phyloP scores from a whole-genome alignment of 2,797 vertebrate species.

The Loris lydekkerianus region DNA sequence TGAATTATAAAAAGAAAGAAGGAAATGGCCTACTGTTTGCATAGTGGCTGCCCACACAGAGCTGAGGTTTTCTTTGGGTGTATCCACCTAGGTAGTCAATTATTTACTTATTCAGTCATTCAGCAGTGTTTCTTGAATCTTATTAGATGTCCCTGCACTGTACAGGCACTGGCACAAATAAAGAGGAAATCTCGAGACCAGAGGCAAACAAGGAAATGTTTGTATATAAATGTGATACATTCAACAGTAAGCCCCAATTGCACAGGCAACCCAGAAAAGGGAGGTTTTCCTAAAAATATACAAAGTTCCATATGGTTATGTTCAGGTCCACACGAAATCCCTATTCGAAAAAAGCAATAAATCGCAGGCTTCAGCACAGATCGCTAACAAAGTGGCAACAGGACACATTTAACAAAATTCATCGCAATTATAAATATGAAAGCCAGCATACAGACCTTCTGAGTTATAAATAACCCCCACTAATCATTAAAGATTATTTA shows the following conservation, averaged over 20 bases:
- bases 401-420: neutral
- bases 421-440: slow-evolving; percentile 1
- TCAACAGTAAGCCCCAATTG: neutral
- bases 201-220: neutral
- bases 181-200: slow-evolving; percentile 2
- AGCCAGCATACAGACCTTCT: neutral
- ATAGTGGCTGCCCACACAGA: neutral
- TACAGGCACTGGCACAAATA: neutral
- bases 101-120: neutral
- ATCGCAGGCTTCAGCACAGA: neutral
- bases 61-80: neutral
- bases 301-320: neutral
- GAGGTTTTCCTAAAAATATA: neutral
- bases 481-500: slow-evolving; percentile 26
- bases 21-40: neutral
- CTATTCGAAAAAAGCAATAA: neutral
- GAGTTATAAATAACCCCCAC: slow-evolving; percentile 55
- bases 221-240: neutral
- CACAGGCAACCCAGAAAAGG: neutral
- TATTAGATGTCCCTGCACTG: neutral
- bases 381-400: slow-evolving; percentile 35
- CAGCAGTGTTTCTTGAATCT: slow-evolving; percentile 34
- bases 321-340: neutral
- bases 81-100: neutral
- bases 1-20: neutral